Conservation (phyloP, 2,888 invertebrate genomes). For the Ectemnius continuus region DNA sequence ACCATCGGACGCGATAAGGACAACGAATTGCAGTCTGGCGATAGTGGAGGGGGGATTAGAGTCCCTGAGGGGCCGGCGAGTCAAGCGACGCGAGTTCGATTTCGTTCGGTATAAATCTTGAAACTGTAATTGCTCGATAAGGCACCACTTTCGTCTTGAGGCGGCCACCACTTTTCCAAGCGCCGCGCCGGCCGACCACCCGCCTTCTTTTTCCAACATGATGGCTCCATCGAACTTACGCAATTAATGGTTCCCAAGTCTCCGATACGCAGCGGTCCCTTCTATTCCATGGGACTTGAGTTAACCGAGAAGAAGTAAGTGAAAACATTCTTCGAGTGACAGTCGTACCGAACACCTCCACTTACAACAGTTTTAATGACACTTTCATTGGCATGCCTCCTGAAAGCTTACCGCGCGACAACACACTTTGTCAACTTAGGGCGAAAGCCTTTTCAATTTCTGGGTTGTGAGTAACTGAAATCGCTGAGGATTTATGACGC, state of each 20-base stretch:
- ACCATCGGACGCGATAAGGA: conserved; percentile 54
- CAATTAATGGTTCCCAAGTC: conserved; percentile 35
- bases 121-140: conserved; percentile 57
- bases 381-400: too few species aligned
- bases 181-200: neutral
- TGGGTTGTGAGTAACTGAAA: conserved; percentile 24
- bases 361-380: too few species aligned
- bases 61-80: conserved; percentile 25
- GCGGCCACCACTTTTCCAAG: conserved; percentile 20
- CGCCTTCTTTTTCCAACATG: conserved; percentile 32
- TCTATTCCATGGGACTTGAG: too few species aligned
- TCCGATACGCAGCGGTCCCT: too few species aligned
- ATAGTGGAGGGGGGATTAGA: conserved; percentile 42
- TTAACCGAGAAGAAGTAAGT: too few species aligned
- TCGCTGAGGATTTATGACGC: conserved; percentile 42
- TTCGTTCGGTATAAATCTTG: conserved; percentile 53
- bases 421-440: too few species aligned
- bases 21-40: conserved; percentile 59
- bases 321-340: neutral
- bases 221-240: conserved; percentile 31
- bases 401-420: too few species aligned
- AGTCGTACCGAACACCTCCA: neutral
- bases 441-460: conserved; percentile 34
- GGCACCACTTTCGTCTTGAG: conserved; percentile 52
- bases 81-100: conserved; percentile 34